Evolutionary conservation across 2,888 invertebrate genomes (phyloP).

Genomic region (Spodoptera picta): DNA sequence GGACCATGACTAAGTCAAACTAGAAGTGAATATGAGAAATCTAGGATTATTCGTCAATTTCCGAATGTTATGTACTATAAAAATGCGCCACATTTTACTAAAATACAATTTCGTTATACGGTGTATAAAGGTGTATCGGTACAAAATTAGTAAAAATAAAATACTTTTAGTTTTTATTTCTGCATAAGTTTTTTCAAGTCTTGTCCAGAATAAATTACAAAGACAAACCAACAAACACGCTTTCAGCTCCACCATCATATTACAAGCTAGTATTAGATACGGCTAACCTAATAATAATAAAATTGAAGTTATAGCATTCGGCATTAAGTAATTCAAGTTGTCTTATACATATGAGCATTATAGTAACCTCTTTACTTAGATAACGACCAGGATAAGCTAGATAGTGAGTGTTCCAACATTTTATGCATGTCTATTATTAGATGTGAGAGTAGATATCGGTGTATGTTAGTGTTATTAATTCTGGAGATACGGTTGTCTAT

Average conservation of each 20-base stretch:
- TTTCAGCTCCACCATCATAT: neutral
- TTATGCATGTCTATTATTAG: constrained; percentile 38
- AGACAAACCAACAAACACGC: neutral
- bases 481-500: constrained; percentile 7
- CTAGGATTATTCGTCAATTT: no score
- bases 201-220: no score
- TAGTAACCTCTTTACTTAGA: constrained; percentile 27
- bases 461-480: constrained; percentile 10
- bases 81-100: no score
- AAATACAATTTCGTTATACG: no score
- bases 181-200: no score
- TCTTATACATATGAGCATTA: constrained; percentile 44
- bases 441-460: constrained; percentile 24
- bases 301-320: constrained; percentile 17
- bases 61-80: no score
- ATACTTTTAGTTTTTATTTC: no score
- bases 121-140: no score
- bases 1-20: no score
- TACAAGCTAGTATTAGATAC: neutral
- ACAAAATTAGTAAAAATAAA: no score
- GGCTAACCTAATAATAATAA: constrained; percentile 16
- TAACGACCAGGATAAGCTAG: constrained; percentile 32
- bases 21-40: no score
- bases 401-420: constrained; percentile 30
- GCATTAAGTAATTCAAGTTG: constrained; percentile 35